A percentile compares a stretch with the other conserved stretches of the same genome.
These are phyloP conservation scores for Gymnocheta viridis DNA, from an alignment of 2,888 invertebrate genomes.

Conservation along the genomic window DNA sequence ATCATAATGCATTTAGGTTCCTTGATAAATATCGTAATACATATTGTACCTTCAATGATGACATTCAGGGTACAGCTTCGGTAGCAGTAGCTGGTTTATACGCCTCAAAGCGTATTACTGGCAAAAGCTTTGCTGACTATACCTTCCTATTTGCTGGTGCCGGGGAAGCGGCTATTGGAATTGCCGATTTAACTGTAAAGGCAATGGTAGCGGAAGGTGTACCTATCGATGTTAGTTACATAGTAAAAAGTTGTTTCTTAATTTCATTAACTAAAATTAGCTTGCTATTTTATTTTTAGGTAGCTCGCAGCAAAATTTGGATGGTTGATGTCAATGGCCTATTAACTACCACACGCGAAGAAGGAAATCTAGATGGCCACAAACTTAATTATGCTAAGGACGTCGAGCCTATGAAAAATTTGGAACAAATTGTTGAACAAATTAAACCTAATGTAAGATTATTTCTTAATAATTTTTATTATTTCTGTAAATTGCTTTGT, in stretches of 20 bases:
- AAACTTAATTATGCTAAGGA: conserved; percentile 90
- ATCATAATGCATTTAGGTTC: conserved; percentile 97
- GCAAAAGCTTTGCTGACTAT: conserved; percentile 91
- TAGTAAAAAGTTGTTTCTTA: background rate
- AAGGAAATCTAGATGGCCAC: conserved; percentile 86
- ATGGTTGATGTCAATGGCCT: conserved; percentile 97
- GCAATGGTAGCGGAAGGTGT: conserved; percentile 91
- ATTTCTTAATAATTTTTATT: background rate
- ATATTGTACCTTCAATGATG: conserved; percentile 99
- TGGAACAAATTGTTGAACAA: conserved; percentile 90
- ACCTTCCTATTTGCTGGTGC: conserved; percentile 95
- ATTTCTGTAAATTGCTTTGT: conserved; percentile 2
- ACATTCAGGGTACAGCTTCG: conserved; percentile 98
- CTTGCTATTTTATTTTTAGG: conserved; percentile 76
- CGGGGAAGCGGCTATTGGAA: conserved; percentile 96
- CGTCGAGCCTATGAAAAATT: conserved; percentile 88
- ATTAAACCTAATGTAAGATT: conserved; percentile 93
- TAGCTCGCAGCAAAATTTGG: conserved; percentile 95
- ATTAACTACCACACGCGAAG: conserved; percentile 87
- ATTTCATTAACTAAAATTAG: background rate
- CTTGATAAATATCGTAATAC: conserved; percentile 93
- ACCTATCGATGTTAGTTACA: conserved; percentile 79
- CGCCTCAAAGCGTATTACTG: conserved; percentile 80
- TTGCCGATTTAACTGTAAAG: conserved; percentile 93
- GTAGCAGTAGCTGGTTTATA: conserved; percentile 96